Conservation (phyloP, 2,888 invertebrate species). For the Machimus atricapillus region DNA sequence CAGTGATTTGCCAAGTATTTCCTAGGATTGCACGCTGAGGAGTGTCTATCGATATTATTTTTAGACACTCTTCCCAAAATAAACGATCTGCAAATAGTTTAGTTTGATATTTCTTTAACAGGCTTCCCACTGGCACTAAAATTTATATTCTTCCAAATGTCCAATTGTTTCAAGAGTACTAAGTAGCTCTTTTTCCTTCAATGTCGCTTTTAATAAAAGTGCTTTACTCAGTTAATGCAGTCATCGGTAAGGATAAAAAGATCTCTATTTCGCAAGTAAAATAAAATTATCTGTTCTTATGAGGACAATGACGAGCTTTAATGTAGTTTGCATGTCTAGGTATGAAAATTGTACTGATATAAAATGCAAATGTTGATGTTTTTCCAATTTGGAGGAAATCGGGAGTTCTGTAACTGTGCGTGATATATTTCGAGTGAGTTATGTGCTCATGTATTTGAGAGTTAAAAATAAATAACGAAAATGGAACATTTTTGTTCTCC, state of each 20-base stretch:
- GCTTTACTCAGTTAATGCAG: neutral
- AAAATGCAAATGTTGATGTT: neutral
- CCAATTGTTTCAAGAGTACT: neutral
- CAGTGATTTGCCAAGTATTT: slow-evolving; percentile 52
- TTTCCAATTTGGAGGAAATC: neutral
- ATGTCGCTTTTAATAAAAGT: neutral
- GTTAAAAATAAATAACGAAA: neutral
- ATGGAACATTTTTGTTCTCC: neutral
- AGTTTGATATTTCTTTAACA: neutral
- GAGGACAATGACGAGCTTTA: neutral
- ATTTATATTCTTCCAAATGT: neutral
- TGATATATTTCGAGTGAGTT: neutral
- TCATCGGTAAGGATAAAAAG: neutral
- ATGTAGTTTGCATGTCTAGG: neutral
- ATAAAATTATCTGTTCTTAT: neutral
- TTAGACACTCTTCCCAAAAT: neutral
- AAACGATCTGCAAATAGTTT: neutral
- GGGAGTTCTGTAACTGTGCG: neutral
- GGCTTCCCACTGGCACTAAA: neutral
- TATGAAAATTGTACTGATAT: neutral
- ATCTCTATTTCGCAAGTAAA: neutral
- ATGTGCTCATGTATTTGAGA: neutral
- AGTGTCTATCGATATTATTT: slow-evolving; percentile 41
- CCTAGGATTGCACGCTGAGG: slow-evolving; percentile 23
- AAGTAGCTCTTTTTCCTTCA: neutral